phyloP scores from a whole-genome alignment of 2,113 vertebrate genomes.

The Nothocercus nigrocapillus region DNA sequence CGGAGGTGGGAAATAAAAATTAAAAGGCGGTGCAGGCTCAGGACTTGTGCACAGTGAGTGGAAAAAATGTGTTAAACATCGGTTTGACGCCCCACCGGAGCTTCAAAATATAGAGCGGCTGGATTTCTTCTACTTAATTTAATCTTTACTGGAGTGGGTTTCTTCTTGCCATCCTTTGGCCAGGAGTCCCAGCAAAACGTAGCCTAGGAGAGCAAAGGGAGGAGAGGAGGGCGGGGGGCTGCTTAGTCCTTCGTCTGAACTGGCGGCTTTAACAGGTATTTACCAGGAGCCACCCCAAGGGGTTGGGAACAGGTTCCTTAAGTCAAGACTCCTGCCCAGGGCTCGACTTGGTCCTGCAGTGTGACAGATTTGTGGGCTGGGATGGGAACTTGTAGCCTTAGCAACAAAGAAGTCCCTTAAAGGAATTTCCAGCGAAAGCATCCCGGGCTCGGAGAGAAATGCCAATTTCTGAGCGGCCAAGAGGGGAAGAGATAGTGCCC shows the following conservation, averaged over 20 bases:
- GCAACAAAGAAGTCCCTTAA: conserved; percentile 74
- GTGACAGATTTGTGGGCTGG: conserved; percentile 50
- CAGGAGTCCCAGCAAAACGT: conserved; percentile 33
- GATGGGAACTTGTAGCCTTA: conserved; percentile 73
- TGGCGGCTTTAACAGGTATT: conserved; percentile 13
- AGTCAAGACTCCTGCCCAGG: conserved; percentile 10
- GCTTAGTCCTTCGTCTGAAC: not conserved
- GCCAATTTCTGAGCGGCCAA: conserved; percentile 32
- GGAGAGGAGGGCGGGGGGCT: not conserved
- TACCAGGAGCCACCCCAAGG: not conserved
- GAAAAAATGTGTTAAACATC: conserved; percentile 78
- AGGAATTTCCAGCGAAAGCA: conserved; percentile 75
- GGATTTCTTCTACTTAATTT: conserved; percentile 80
- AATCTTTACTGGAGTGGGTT: conserved; percentile 70
- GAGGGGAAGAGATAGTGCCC: not conserved
- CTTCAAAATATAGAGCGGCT: conserved; percentile 68
- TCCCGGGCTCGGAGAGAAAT: conserved; percentile 58
- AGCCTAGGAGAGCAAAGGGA: not conserved
- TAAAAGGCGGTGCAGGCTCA: not conserved
- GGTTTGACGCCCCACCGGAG: conserved; percentile 73
- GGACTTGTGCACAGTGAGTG: conserved; percentile 71
- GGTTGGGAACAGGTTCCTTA: conserved; percentile 13
- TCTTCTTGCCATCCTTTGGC: conserved; percentile 54
- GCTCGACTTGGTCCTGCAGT: conserved; percentile 17
- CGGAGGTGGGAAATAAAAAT: not conserved